Evolutionary conservation across 1,140 invertebrate species (phyloP), one percentile per base, ranked within the genome.

Genomic region (Trialeurodes vaporariorum): DNA sequence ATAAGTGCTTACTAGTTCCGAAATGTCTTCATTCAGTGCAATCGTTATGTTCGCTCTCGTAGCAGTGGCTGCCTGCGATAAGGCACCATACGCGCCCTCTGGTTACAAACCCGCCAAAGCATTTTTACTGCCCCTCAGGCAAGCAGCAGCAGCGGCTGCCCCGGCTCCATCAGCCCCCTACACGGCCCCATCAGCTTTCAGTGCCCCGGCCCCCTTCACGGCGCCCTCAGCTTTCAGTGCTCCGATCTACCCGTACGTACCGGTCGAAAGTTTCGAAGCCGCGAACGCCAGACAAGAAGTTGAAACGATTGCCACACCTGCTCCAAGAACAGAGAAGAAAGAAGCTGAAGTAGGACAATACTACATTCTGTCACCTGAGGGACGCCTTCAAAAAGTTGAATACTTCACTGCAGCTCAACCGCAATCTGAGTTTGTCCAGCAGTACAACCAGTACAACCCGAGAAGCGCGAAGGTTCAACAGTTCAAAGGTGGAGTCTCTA

Each of bases 321-420:
- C 34, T 9, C 34, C 34, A 5, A 17, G 5, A 5, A 5, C 34
- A 5, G 17, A 49, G 34, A 17, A 49, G 34, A 49, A 49, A 49
- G 34, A 49, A 49, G 34, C 34, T 17, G 34, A 61, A 72, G 78
- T 74, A 12, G 89, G 88, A 62, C 79, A 84, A 65, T 90, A 89
- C 77, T 87, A 85, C 73, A 88, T 90, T 0, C 79, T 89, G 1
- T 77, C 90, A 61, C 88, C 88, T 69, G 88, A 91, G 78, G 88
- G 89, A 66, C 85, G 87, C 70, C 85, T 85, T 72, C 88, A 90
- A 79, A 79, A 74, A 66, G 80, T 82, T 34, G 75, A 79, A 67
- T 81, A 81, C 75, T 74, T 76, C 17, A 70, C 72, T 9, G 34
- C 34, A 17, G 34, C 5, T 5, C 34, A 49, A 49, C 34, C 34